These are phyloP conservation scores for Paramormyrops hopkinsi DNA, from an alignment of 2,797 vertebrate genomes.

Conservation along the genomic window DNA sequence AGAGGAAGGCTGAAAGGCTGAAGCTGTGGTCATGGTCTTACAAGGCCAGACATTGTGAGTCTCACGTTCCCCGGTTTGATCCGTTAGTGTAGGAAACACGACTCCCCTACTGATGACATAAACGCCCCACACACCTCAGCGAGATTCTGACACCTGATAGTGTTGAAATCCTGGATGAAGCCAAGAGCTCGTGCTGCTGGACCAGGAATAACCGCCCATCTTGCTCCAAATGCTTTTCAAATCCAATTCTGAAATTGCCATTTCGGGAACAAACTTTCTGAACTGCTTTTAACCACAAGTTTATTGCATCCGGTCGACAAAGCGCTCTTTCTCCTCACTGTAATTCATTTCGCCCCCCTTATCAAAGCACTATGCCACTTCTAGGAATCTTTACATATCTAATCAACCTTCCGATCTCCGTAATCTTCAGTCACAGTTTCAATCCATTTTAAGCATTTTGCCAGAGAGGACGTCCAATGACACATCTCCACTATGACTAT, in stretches of 20 bases:
- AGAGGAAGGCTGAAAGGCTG: neutral
- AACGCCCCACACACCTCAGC: neutral
- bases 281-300: constrained; percentile 12
- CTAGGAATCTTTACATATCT: constrained; percentile 10
- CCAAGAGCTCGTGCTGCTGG: neutral
- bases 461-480: neutral
- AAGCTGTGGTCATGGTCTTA: neutral
- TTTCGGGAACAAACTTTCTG: constrained; percentile 12
- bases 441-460: neutral
- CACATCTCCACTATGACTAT: neutral
- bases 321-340: neutral
- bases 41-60: neutral
- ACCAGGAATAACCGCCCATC: neutral
- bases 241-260: neutral
- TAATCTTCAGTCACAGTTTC: neutral
- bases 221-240: neutral
- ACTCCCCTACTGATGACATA: neutral
- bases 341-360: constrained; percentile 2
- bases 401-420: neutral
- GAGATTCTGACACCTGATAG: constrained; percentile 2
- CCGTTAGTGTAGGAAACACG: neutral
- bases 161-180: neutral
- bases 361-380: neutral
- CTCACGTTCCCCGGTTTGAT: neutral
- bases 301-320: neutral